These are phyloP conservation scores for Ariopsis seemanni DNA, from an alignment of 2,113 vertebrate genomes.

Conservation along the genomic window DNA sequence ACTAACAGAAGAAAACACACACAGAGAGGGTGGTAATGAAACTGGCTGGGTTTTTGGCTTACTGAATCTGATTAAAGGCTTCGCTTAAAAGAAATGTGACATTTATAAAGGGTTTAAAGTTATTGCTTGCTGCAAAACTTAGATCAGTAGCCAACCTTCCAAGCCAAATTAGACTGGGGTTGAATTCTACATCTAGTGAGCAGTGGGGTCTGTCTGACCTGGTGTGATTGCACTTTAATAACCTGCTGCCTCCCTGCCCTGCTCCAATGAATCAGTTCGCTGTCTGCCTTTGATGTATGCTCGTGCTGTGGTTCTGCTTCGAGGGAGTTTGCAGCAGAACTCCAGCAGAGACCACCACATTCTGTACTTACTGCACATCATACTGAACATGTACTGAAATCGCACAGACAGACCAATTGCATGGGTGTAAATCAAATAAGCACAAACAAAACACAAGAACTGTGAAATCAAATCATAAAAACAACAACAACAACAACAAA, in stretches of 20 bases:
- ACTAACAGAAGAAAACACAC: background rate
- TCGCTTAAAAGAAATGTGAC: background rate
- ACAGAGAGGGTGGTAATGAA: background rate
- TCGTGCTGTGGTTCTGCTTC: background rate
- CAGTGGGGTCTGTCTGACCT: slow-evolving; percentile 14
- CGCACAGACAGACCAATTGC: background rate
- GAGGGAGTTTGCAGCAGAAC: background rate
- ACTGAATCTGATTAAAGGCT: background rate
- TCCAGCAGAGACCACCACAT: background rate
- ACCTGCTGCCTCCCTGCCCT: background rate
- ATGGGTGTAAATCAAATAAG: background rate
- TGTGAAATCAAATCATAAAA: background rate
- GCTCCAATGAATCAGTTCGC: background rate
- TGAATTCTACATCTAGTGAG: slow-evolving; percentile 15
- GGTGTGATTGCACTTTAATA: slow-evolving; percentile 23
- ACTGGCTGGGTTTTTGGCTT: background rate
- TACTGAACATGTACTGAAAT: background rate
- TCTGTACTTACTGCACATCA: background rate
- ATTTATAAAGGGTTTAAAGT: background rate
- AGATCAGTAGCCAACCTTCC: background rate
- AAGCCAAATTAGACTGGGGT: background rate
- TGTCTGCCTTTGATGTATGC: slow-evolving; percentile 16
- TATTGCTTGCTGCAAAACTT: background rate
- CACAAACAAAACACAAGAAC: background rate
- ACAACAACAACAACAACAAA: background rate